phyloP scores from a whole-genome alignment of 2,888 invertebrate genomes.

The Lobophora halterata region DNA sequence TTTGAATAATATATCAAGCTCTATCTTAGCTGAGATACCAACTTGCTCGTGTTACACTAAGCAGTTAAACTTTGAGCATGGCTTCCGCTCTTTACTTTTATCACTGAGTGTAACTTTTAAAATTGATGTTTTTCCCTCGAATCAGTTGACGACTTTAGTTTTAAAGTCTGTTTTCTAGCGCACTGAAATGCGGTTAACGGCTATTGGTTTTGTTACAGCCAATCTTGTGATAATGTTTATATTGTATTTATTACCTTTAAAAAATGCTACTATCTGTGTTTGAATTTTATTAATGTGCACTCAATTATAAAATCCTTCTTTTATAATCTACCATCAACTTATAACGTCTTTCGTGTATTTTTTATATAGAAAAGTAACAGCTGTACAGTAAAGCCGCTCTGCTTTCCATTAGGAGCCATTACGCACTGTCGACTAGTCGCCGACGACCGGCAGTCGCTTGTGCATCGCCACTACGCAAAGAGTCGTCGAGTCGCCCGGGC shows the following conservation, averaged over 20 bases:
- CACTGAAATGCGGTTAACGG: conserved; percentile 45
- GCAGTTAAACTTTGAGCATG: conserved; percentile 42
- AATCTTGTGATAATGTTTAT: conserved; percentile 17
- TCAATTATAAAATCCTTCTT: no score
- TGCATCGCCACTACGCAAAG: no score
- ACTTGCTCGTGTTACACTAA: conserved; percentile 33
- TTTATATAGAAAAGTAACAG: no score
- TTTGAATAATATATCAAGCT: conserved; percentile 14
- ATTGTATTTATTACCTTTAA: conserved; percentile 11
- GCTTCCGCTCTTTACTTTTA: conserved; percentile 42
- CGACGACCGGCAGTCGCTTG: no score
- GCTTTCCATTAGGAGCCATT: no score
- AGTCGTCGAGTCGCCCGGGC: no score
- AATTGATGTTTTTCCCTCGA: conserved; percentile 56
- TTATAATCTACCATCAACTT: no score
- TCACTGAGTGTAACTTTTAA: conserved; percentile 51
- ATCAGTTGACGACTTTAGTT: conserved; percentile 50
- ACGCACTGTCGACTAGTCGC: no score
- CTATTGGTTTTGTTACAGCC: conserved; percentile 30
- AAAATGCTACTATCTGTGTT: no score
- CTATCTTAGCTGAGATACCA: conserved; percentile 17
- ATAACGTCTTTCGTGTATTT: no score
- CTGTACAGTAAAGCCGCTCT: no score
- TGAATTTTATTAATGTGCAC: no score
- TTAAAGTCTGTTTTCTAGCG: conserved; percentile 52